A percentile compares a stretch with the other conserved stretches of the same genome.
Conservation (phyloP, 2,888 invertebrate genomes). For the Formica aserva region DNA sequence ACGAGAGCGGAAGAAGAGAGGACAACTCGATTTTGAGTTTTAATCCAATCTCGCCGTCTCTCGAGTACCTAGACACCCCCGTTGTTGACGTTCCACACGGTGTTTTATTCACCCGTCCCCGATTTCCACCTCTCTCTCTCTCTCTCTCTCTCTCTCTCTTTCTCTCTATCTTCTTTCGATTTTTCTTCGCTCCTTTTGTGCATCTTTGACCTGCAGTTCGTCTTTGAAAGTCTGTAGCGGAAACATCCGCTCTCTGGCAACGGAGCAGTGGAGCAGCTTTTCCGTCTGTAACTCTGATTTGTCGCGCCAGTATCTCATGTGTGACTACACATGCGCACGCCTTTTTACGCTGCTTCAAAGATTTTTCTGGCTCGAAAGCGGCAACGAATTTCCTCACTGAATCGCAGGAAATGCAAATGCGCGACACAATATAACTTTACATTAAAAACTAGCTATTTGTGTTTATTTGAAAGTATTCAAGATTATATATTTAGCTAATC, state of each 20-base stretch:
- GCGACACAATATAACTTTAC: not conserved
- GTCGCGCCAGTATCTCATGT: constrained; percentile 29
- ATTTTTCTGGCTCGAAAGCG: constrained; percentile 15
- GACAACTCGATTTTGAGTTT: constrained; percentile 83
- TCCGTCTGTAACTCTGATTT: constrained; percentile 49
- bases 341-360: constrained; percentile 3
- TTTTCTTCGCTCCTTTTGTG: constrained; percentile 34
- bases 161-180: constrained; percentile 27
- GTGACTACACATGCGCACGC: not conserved
- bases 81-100: constrained; percentile 57
- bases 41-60: constrained; percentile 79
- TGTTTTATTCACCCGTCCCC: constrained; percentile 40
- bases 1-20: constrained; percentile 67
- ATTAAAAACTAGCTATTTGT: not conserved
- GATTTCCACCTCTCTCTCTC: constrained; percentile 46
- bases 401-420: constrained; percentile 4
- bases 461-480: not conserved
- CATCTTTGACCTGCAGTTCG: constrained; percentile 30
- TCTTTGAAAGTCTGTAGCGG: constrained; percentile 48
- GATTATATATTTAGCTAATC: not conserved
- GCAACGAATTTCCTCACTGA: not conserved
- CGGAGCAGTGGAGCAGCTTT: not conserved
- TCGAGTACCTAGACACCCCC: constrained; percentile 49
- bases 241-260: constrained; percentile 32
- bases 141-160: constrained; percentile 2